Evolutionary conservation across 2,888 invertebrate species (phyloP), one percentile per base, ranked within the genome.

Genomic region (Cheilosia urbana): DNA sequence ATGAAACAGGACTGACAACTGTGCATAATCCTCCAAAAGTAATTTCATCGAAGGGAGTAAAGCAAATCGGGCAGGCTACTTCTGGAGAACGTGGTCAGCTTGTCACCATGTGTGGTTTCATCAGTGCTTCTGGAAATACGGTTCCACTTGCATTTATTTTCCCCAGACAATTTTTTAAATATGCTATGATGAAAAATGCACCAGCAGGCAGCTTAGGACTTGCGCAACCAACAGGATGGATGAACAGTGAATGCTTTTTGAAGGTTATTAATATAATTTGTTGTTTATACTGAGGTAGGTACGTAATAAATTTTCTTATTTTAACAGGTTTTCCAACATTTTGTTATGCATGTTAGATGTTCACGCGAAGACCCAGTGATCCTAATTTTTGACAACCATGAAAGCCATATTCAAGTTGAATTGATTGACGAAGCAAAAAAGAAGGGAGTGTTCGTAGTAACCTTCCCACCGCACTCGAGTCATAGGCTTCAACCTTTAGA

Each of bases 351-450:
- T 47, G 19, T 47, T 2, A 47, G 47, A 47, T 47, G 6, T 6
- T 19, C 47, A 5, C 19, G 47, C 4, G 47, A 47, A 47, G 47
- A 47, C 19, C 19, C 47, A 19, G 47, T 19, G 47, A 6, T 19
- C 47, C 47, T 47, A 3, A 19, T 47, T 21, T 21, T 21, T 21
- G 21, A 21, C 21, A 21, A 21, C 21, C 21, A 21, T 21, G 21
- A 21, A 21, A 21, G 21, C 21, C 21, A 21, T 21, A 21, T 21
- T 21, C 21, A 21, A 21, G 21, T 11, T 9, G 19, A 47, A 19
- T 47, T 47, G 47, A 47, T 47, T 47, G 19, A 19, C 47, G 47
- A 47, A 47, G 17, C 19, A 47, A 47, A 47, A 47, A 47, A 47
- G 47, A 47, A 47, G 7, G 47, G 47, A 5, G 47, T 19, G 19